Percentiles rank a stretch among this genome's conserved stretches.
Evolutionary conservation across 2,888 invertebrate genomes (phyloP).

Genomic region (Julus scandinavius): DNA sequence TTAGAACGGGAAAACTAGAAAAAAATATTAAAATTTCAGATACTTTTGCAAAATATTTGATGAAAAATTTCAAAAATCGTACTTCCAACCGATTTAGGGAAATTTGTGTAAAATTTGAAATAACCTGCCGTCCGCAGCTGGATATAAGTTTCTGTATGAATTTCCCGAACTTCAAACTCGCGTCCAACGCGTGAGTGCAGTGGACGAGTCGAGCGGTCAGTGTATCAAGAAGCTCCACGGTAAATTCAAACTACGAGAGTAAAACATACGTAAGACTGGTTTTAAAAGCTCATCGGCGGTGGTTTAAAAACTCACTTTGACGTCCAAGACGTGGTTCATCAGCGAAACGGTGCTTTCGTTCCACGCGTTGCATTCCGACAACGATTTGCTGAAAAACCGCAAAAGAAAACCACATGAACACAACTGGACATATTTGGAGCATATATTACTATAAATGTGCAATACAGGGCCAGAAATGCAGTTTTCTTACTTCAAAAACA

Average conservation of each 20-base stretch:
- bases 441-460: neutral
- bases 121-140: neutral
- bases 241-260: neutral
- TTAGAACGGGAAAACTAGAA: neutral
- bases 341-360: constrained; percentile 2
- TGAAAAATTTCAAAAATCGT: too few species aligned
- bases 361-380: neutral
- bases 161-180: neutral
- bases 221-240: neutral
- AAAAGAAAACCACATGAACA: neutral
- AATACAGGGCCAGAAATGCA: too few species aligned
- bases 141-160: neutral
- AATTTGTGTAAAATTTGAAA: too few species aligned
- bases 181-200: neutral
- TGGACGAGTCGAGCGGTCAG: neutral
- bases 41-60: neutral
- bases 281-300: too few species aligned
- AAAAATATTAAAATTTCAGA: neutral
- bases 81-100: too few species aligned
- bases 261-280: neutral
- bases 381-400: neutral
- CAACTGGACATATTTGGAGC: too few species aligned
- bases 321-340: neutral
- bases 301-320: neutral
- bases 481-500: neutral